Evolutionary conservation across 2,113 vertebrate genomes (phyloP), one percentile per base, ranked within the genome.

Genomic region (Pithys albifrons): DNA sequence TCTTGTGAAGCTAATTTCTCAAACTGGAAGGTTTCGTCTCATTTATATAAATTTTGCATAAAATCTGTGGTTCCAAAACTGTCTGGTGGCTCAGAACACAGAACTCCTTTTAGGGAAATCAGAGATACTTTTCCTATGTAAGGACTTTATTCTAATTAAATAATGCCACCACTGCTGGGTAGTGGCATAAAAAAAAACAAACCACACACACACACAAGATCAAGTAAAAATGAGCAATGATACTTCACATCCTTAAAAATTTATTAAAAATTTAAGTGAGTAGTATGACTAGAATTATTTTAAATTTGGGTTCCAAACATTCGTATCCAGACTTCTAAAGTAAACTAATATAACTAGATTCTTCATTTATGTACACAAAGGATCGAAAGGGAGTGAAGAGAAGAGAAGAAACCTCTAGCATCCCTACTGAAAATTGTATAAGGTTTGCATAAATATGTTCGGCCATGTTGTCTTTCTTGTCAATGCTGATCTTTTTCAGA

Each of bases 21-120:
- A 57, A 1, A 64, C 22, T 48, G 31, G 33, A 93, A 95, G 48
- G 3, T 37, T 91, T 91, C 57, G 9, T 72, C 57, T 72, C 33
- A 52, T 74, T 89, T 89, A 13, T 76, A 67, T 28, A 57, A 78
- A 65, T 69, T 95, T 92, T 89, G 57, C 84, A n/a, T 57, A 54
- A 92, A 91, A 84, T 13, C 28, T 84, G 61, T 52, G 18, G n/a
- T 69, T 89, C 33, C 73, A 91, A 52, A 95, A 78, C 14, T 72
- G 27, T 45, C 84, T 89, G 22, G 52, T 91, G 45, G 75, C 49
- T 87, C 73, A 87, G 61, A 75, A 62, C 14, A 78, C 24, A 85
- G 35, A 95, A 57, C 75, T 95, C 76, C 86, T 95, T 89, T 91
- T 81, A 81, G 35, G 54, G 49, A 28, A 89, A 85, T 81, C 52